Evolutionary conservation across 2,888 invertebrate genomes (phyloP).

Genomic region (Idaea straminata): DNA sequence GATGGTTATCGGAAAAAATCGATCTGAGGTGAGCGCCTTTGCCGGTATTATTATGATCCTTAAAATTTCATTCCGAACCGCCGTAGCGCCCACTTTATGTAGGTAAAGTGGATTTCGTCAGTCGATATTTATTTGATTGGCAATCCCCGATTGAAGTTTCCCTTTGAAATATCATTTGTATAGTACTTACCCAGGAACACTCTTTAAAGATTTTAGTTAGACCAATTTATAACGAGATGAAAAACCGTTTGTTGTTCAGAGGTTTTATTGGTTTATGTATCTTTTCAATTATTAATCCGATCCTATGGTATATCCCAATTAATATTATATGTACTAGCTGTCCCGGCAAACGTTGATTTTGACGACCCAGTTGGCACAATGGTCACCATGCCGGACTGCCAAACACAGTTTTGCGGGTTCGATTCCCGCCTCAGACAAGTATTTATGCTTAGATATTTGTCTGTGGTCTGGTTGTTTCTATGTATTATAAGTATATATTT

Average conservation of each 20-base stretch:
- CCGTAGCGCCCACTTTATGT: conserved; percentile 32
- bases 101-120: conserved; percentile 38
- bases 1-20: conserved; percentile 35
- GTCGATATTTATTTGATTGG: conserved; percentile 44
- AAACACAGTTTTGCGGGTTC: too few species aligned
- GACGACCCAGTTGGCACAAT: too few species aligned
- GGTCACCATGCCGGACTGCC: too few species aligned
- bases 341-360: too few species aligned
- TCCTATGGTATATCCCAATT: too few species aligned
- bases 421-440: too few species aligned
- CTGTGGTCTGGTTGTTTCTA: too few species aligned
- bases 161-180: conserved; percentile 36
- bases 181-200: conserved; percentile 14
- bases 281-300: not conserved
- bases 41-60: conserved; percentile 37
- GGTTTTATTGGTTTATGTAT: conserved; percentile 2
- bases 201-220: conserved; percentile 18
- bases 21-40: conserved; percentile 20
- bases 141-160: conserved; percentile 36
- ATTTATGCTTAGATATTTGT: too few species aligned
- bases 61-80: conserved; percentile 36
- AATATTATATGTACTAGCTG: too few species aligned
- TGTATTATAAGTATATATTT: too few species aligned
- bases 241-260: conserved; percentile 22
- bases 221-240: conserved; percentile 23